Evolutionary conservation across 2,797 vertebrate species (phyloP), one percentile per base, ranked within the genome.

Genomic region (Catostomus latipinnis): DNA sequence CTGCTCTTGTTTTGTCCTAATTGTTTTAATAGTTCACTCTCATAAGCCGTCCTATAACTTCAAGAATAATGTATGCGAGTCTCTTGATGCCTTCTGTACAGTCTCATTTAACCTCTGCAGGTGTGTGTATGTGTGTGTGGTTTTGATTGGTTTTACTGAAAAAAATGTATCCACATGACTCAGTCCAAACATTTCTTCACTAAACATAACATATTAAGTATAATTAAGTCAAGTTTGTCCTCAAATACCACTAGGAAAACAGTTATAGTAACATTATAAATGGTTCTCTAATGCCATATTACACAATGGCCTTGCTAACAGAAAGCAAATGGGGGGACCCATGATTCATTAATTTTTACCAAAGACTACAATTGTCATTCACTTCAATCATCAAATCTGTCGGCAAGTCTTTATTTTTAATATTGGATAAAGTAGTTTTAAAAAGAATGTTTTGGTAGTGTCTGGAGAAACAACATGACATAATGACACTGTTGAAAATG

Each of bases 361-460:
- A 97, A 98, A 97, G 96, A 92, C 89, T 89, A 91, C 82, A 90
- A 92, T 88, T 92, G 91, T 94, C 79, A 34, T 74, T 76, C 60
- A 22, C 57, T 93, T 91, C 91, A 90, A 80, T 89, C 90, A 90
- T 93, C 90, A 91, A 88, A 90, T 80, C 72, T 80, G 65, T 72
- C 67, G 62, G 62, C 69, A 61, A 12, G 66, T 61, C 7, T 45
- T 61, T 72, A 22, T 60, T 77, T 69, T 70, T 69, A 45, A 45
- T 16, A 58, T 50, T 58, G 45, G 56, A 18, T 49, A 43, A 69
- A 52, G 46, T n/a, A 9, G 75, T 77, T 69, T 76, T 45, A 45
- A 66, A 7, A 74, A 78, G 74, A 65, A 18, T 74, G 74, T 86
- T 83, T 84, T 83, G 70, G 65, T 75, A 52, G 52, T 78, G 77